Percentiles rank a stretch among this genome's conserved stretches.
phyloP scores from a whole-genome alignment of 2,888 invertebrate species.

The Blastobasis adustella region DNA sequence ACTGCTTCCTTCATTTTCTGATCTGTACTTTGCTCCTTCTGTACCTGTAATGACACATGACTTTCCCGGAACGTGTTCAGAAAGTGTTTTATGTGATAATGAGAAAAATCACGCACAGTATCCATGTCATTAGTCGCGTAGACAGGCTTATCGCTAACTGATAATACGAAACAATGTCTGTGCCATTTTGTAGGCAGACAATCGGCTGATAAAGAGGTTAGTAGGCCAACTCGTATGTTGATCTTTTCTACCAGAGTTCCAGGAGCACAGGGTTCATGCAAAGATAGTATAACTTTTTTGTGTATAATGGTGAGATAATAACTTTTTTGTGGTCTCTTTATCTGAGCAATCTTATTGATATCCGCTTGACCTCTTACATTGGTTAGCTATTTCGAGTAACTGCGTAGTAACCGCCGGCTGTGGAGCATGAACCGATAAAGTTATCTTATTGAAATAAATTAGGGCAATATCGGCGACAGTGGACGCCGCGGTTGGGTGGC shows the following conservation, averaged over 20 bases:
- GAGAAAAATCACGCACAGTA: no score
- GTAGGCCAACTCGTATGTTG: slow-evolving; percentile 10
- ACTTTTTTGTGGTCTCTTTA: slow-evolving; percentile 17
- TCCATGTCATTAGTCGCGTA: no score
- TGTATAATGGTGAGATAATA: neutral
- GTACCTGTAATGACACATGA: no score
- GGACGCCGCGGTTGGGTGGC: slow-evolving; percentile 2
- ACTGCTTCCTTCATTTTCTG: no score
- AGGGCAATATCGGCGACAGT: slow-evolving; percentile 9
- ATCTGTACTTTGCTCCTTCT: no score
- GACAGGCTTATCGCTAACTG: no score
- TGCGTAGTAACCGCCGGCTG: slow-evolving; percentile 34
- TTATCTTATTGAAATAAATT: slow-evolving; percentile 10
- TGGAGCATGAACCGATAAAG: neutral
- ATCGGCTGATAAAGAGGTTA: slow-evolving; percentile 11
- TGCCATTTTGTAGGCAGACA: neutral
- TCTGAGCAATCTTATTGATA: slow-evolving; percentile 28
- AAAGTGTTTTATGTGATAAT: no score
- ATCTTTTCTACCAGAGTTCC: neutral
- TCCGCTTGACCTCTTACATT: slow-evolving; percentile 50
- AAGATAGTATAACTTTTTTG: no score
- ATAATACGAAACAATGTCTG: no score
- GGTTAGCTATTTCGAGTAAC: slow-evolving; percentile 23
- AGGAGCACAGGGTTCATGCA: no score
- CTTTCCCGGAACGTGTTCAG: no score